A percentile compares a stretch with the other conserved stretches of the same genome.
Evolutionary conservation across 2,113 vertebrate species (phyloP).

Genomic region (Hippocampus mohnikei): DNA sequence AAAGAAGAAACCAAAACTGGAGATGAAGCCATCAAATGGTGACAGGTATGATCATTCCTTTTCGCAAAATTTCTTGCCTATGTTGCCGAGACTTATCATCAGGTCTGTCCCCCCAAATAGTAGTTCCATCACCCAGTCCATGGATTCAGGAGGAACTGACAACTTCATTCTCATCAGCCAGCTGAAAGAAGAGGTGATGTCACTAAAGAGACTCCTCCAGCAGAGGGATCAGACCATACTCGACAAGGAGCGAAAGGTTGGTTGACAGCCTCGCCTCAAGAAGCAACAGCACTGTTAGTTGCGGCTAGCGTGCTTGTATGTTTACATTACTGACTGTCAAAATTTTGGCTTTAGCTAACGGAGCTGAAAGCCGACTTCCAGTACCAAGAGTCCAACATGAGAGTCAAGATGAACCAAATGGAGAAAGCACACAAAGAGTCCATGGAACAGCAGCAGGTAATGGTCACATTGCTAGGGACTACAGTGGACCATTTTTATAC

Average conservation of each 20-base stretch:
- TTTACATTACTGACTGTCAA: background rate
- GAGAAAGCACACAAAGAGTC: conserved; percentile 96
- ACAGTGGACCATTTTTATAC: background rate
- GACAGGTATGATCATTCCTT: conserved; percentile 80
- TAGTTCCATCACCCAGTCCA: conserved; percentile 97
- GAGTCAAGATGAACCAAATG: conserved; percentile 99
- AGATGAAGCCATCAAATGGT: conserved; percentile 99
- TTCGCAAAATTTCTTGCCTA: background rate
- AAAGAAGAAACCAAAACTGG: conserved; percentile 99
- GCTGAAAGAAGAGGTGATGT: conserved; percentile 98
- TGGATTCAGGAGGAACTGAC: conserved; percentile 97
- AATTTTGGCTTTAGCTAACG: conserved; percentile 78
- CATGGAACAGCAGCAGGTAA: conserved; percentile 93
- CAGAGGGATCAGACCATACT: conserved; percentile 96
- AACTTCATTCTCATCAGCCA: conserved; percentile 99
- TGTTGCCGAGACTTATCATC: background rate
- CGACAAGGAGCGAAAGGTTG: conserved; percentile 96
- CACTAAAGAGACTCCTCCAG: conserved; percentile 92
- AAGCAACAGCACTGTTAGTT: background rate
- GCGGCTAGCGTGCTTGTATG: background rate
- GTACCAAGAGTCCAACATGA: conserved; percentile 96
- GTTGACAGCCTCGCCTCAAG: background rate
- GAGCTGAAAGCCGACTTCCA: conserved; percentile 98
- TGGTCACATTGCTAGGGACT: background rate
- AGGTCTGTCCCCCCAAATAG: conserved; percentile 65